Conservation (phyloP, 2,888 invertebrate species). For the Melipona beecheii region DNA sequence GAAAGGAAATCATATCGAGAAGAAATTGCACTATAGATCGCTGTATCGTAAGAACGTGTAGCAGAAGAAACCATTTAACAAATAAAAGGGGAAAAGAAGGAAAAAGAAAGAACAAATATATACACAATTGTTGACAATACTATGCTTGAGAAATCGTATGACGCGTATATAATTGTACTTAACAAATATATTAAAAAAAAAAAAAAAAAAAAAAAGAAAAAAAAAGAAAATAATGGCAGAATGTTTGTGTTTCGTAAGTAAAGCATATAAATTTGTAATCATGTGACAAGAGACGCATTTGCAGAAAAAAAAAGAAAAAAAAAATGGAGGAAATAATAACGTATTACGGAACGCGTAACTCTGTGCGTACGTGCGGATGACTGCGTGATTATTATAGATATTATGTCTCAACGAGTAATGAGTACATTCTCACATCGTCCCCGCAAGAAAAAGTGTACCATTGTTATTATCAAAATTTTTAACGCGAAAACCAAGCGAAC, state of each 20-base stretch:
- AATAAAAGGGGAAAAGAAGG: slow-evolving; percentile 40
- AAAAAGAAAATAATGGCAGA: slow-evolving; percentile 54
- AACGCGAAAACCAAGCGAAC: slow-evolving; percentile 47
- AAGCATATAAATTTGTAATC: slow-evolving; percentile 68
- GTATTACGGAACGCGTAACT: slow-evolving; percentile 66
- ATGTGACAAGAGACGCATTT: slow-evolving; percentile 51
- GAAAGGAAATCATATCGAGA: slow-evolving; percentile 32
- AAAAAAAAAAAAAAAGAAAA: slow-evolving; percentile 34
- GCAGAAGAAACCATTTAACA: slow-evolving; percentile 60
- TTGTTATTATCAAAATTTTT: slow-evolving; percentile 73
- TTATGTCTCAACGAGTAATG: slow-evolving; percentile 63
- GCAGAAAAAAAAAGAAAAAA: not conserved
- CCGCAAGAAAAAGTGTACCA: slow-evolving; percentile 59
- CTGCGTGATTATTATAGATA: slow-evolving; percentile 77
- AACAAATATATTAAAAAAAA: slow-evolving; percentile 73
- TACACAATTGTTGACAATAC: slow-evolving; percentile 83
- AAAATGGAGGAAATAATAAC: slow-evolving; percentile 27
- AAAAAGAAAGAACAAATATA: slow-evolving; percentile 67
- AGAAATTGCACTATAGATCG: slow-evolving; percentile 63
- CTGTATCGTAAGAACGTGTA: slow-evolving; percentile 60
- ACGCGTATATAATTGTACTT: slow-evolving; percentile 81
- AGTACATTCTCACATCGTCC: slow-evolving; percentile 66
- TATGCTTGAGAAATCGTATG: slow-evolving; percentile 81
- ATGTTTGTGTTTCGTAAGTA: slow-evolving; percentile 79
- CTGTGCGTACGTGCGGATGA: slow-evolving; percentile 76